Percentiles rank a stretch among this genome's conserved stretches.
phyloP scores from a whole-genome alignment of 2,888 invertebrate species.

The Aelia acuminata region DNA sequence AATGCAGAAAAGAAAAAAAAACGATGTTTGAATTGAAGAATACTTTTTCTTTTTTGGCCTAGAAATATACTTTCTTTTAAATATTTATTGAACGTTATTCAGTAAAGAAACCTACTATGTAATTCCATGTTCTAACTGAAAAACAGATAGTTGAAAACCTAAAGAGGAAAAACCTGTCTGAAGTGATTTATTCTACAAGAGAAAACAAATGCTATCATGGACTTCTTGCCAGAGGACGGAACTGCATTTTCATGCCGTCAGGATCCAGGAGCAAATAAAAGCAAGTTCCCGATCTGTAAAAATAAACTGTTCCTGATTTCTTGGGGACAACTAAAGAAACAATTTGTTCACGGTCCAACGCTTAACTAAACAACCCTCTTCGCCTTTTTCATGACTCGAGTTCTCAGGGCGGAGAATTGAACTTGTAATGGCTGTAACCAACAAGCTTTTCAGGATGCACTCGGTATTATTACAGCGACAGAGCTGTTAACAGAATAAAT shows the following conservation, averaged over 20 bases:
- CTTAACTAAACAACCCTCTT: slow-evolving; percentile 41
- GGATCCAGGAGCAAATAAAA: not conserved
- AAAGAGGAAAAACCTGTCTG: not conserved
- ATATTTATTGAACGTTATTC: no score
- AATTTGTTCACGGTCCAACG: slow-evolving; percentile 46
- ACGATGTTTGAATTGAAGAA: no score
- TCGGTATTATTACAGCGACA: not conserved
- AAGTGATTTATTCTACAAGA: not conserved
- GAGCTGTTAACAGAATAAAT: not conserved
- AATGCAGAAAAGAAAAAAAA: no score
- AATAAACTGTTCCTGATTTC: slow-evolving; percentile 44
- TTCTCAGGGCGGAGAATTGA: slow-evolving; percentile 30
- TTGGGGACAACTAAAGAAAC: slow-evolving; percentile 48
- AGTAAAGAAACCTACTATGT: no score
- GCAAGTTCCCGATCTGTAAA: slow-evolving; percentile 1
- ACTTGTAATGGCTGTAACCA: slow-evolving; percentile 4
- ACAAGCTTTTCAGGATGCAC: slow-evolving; percentile 27
- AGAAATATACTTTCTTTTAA: no score
- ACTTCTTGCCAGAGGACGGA: not conserved
- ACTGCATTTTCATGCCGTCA: slow-evolving; percentile 29
- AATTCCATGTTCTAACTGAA: not conserved
- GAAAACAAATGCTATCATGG: not conserved
- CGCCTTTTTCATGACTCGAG: slow-evolving; percentile 25
- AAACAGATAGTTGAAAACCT: not conserved
- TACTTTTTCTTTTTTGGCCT: no score